phyloP scores from a whole-genome alignment of 2,113 vertebrate species.

The Tamias sibiricus region DNA sequence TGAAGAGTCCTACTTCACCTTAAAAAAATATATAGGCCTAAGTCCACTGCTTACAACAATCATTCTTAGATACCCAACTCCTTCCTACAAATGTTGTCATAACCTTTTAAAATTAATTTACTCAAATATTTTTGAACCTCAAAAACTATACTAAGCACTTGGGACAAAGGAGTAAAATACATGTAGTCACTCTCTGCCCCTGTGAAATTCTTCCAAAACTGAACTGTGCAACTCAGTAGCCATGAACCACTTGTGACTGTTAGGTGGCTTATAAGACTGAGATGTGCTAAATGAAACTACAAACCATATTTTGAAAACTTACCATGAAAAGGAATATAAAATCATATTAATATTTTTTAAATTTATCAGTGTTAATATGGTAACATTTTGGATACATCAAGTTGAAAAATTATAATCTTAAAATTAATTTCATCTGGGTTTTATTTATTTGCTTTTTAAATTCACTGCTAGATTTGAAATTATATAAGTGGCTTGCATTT shows the following conservation, averaged over 20 bases:
- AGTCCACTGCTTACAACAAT: neutral
- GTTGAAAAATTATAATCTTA: neutral
- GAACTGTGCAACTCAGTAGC: neutral
- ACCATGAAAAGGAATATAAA: neutral
- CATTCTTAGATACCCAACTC: neutral
- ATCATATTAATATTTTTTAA: neutral
- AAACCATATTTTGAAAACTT: neutral
- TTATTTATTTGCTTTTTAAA: neutral
- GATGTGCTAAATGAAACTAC: neutral
- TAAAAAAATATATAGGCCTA: neutral
- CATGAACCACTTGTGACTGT: neutral
- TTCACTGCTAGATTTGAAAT: neutral
- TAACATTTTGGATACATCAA: neutral
- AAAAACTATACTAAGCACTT: neutral
- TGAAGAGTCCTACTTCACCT: constrained; percentile 12
- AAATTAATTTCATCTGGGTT: neutral
- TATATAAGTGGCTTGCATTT: neutral
- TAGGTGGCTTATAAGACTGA: neutral
- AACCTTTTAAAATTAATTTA: neutral
- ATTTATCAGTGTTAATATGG: neutral
- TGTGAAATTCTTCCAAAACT: neutral
- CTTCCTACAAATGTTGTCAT: neutral
- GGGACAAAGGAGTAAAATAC: neutral
- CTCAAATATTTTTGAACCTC: constrained; percentile 10
- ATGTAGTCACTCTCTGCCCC: neutral